Evolutionary conservation across 2,797 vertebrate genomes (phyloP).

Genomic region (Pterois miles): DNA sequence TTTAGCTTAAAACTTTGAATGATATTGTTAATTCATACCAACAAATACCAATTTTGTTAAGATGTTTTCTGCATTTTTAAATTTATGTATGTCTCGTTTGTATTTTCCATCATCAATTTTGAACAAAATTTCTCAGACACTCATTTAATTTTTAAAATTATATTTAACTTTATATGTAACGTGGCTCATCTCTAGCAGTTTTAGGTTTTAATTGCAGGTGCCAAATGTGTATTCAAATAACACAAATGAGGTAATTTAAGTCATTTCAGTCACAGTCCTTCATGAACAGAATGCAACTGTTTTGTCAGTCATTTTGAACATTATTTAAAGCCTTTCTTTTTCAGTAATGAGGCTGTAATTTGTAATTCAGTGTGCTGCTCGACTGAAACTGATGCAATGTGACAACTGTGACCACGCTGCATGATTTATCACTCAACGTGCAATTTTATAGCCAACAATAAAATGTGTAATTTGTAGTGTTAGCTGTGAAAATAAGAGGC

Average conservation of each 20-base stretch:
- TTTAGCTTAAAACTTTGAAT: not conserved
- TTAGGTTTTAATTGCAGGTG: not conserved
- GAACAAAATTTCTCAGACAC: too few relatives aligned
- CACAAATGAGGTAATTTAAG: not conserved
- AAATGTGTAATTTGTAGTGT: not conserved
- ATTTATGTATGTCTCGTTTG: not conserved
- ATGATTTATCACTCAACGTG: conserved; percentile 32
- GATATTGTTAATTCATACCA: not conserved
- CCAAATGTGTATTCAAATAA: not conserved
- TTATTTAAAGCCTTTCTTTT: not conserved
- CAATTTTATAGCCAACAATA: conserved; percentile 13
- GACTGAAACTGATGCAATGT: conserved; percentile 17
- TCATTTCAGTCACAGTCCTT: not conserved
- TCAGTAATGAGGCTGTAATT: conserved; percentile 2
- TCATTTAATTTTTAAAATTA: not conserved
- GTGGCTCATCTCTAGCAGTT: not conserved
- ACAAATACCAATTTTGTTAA: not conserved
- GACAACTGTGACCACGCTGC: conserved; percentile 30
- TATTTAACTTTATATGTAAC: not conserved
- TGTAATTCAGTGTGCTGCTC: not conserved
- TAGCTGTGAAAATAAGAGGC: not conserved
- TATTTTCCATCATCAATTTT: not conserved
- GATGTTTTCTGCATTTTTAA: not conserved
- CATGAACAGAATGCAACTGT: not conserved
- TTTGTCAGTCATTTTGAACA: not conserved